Percentiles rank a stretch among this genome's conserved stretches.
Evolutionary conservation across 2,888 invertebrate genomes (phyloP).

Genomic region (Hypolimnas misippus): DNA sequence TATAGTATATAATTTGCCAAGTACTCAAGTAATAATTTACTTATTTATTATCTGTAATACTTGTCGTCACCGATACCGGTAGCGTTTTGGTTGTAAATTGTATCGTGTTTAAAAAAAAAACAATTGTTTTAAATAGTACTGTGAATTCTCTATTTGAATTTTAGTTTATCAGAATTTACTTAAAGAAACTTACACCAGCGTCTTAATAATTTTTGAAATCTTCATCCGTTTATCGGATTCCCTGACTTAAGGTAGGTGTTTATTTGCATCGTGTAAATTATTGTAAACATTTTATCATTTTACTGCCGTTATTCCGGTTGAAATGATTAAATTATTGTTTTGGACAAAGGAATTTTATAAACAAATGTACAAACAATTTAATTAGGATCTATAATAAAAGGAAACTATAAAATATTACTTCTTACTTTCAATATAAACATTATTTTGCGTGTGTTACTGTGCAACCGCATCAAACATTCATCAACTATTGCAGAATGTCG

Average conservation of each 20-base stretch:
- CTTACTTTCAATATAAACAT: neutral
- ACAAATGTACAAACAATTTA: neutral
- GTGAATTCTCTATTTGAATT: neutral
- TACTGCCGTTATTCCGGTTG: neutral
- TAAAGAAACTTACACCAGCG: neutral
- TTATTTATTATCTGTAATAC: neutral
- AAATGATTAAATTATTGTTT: neutral
- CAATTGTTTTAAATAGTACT: no score
- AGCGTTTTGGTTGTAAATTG: neutral
- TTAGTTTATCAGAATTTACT: neutral
- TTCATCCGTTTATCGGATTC: neutral
- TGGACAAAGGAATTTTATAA: conserved; percentile 10
- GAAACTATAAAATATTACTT: neutral
- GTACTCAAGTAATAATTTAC: neutral
- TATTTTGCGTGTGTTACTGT: conserved; percentile 26
- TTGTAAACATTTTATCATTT: conserved; percentile 2
- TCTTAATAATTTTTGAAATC: no score
- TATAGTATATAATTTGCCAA: neutral
- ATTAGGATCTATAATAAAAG: neutral
- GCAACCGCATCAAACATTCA: conserved; percentile 39
- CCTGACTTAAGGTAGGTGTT: neutral
- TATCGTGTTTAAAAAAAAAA: neutral
- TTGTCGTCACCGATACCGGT: neutral
- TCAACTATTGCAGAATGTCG: conserved; percentile 73
- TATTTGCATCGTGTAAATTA: conserved; percentile 5